Evolutionary conservation across 2,797 vertebrate genomes (phyloP).

Genomic region (Typhlichthys subterraneus): DNA sequence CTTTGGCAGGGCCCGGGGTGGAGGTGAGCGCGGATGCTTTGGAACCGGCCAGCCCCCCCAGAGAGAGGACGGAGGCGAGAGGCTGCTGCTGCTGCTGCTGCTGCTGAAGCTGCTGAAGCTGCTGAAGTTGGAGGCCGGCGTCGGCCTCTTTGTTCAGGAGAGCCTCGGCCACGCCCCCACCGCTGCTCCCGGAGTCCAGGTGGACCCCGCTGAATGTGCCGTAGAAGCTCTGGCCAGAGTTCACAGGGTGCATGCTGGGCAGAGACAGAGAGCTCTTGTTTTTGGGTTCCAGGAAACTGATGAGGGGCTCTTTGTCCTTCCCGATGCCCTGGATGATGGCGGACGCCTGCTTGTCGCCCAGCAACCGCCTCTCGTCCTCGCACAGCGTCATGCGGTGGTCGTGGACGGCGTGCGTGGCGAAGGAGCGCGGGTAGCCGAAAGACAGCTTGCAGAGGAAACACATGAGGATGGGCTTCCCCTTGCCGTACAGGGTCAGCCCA

Average conservation of each 20-base stretch:
- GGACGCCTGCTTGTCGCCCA: constrained; percentile 98
- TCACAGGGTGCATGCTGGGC: constrained; percentile 89
- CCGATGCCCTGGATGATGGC: constrained; percentile 99
- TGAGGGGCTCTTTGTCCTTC: constrained; percentile 99
- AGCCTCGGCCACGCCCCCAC: constrained; percentile 72
- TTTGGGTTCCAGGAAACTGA: constrained; percentile 99
- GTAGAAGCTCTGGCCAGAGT: constrained; percentile 98
- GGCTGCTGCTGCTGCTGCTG: constrained; percentile 79
- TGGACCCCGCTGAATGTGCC: constrained; percentile 98
- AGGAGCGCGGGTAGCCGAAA: constrained; percentile 97
- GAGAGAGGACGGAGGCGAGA: constrained; percentile 84
- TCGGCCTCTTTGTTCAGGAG: constrained; percentile 85
- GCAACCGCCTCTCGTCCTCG: constrained; percentile 95
- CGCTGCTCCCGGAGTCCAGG: constrained; percentile 85
- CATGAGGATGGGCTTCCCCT: constrained; percentile 99
- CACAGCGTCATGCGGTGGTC: constrained; percentile 99
- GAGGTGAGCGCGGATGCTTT: constrained; percentile 88
- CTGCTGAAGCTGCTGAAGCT: constrained; percentile 26
- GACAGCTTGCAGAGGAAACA: constrained; percentile 99
- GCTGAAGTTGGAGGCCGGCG: constrained; percentile 81
- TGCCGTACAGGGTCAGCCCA: constrained; percentile 96
- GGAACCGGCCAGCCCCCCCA: constrained; percentile 88
- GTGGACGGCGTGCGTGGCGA: constrained; percentile 97
- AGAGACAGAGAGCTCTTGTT: constrained; percentile 93
- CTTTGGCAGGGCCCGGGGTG: constrained; percentile 92